Evolutionary conservation across 2,888 invertebrate species (phyloP).

Genomic region (Cacoxenus indagator): DNA sequence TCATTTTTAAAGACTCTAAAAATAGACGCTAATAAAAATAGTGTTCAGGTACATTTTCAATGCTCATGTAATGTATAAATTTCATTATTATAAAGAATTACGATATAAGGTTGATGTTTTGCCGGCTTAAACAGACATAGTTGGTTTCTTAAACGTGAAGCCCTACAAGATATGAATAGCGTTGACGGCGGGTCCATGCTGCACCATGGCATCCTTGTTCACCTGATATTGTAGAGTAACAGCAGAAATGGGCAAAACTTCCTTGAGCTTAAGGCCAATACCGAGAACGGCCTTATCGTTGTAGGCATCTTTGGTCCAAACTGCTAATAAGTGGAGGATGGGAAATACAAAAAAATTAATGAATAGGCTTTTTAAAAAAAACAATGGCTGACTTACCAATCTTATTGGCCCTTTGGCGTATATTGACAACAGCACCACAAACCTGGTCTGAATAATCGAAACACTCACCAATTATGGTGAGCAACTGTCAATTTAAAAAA

Average conservation of each 20-base stretch:
- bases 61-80: too few relatives aligned
- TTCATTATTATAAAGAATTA: too few relatives aligned
- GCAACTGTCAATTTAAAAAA: constrained; percentile 71
- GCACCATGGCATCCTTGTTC: constrained; percentile 86
- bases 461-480: constrained; percentile 94
- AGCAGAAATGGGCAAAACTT: constrained; percentile 78
- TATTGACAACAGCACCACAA: constrained; percentile 95
- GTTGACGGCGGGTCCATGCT: constrained; percentile 84
- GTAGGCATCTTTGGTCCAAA: constrained; percentile 90
- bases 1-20: too few relatives aligned
- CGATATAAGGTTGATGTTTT: too few relatives aligned
- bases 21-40: too few relatives aligned
- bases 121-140: too few relatives aligned
- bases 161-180: constrained; percentile 46
- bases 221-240: constrained; percentile 78
- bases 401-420: constrained; percentile 91
- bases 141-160: background rate
- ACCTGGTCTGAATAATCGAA: constrained; percentile 93
- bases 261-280: constrained; percentile 90
- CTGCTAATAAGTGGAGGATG: too few relatives aligned
- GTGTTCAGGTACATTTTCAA: too few relatives aligned
- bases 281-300: constrained; percentile 82
- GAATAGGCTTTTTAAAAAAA: background rate
- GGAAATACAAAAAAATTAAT: background rate
- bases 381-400: constrained; percentile 75